Percentiles rank a stretch among this genome's conserved stretches.
Conservation (phyloP, 2,888 invertebrate species). For the Fragum sueziense region DNA sequence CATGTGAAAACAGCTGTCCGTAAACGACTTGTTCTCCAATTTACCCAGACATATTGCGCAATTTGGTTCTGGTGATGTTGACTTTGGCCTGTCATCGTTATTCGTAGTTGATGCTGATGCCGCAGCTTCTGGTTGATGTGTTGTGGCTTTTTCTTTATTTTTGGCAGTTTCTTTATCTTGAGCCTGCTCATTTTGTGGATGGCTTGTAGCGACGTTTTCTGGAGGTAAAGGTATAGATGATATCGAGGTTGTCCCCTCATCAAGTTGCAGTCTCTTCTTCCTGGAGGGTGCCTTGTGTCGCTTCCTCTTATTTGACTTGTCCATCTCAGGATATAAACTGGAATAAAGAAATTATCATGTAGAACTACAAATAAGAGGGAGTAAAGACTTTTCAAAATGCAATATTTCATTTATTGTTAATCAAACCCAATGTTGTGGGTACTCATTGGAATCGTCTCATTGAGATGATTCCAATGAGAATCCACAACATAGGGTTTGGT, state of each 20-base stretch:
- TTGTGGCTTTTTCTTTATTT: background rate
- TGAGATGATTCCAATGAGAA: too few relatives aligned
- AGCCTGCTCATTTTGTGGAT: background rate
- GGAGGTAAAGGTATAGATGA: background rate
- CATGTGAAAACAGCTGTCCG: constrained; percentile 95
- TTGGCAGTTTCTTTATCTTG: background rate
- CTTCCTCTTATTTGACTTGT: background rate
- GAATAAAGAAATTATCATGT: background rate
- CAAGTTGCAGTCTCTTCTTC: constrained; percentile 21
- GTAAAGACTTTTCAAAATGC: too few relatives aligned
- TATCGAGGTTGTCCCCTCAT: background rate
- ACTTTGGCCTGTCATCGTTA: constrained; percentile 21
- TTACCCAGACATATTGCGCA: constrained; percentile 96
- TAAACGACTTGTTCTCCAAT: constrained; percentile 93
- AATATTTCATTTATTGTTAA: too few relatives aligned
- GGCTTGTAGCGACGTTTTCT: background rate
- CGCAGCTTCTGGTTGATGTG: background rate
- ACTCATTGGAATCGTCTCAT: too few relatives aligned
- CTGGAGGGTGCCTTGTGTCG: background rate
- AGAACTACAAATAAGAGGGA: too few relatives aligned
- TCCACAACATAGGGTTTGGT: too few relatives aligned
- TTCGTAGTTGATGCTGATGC: background rate
- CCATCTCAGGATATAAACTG: background rate
- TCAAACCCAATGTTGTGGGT: too few relatives aligned
- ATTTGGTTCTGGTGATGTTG: constrained; percentile 83